These are phyloP conservation scores for Molossus molossus DNA, from an alignment of 2,797 vertebrate genomes.

Conservation along the genomic window DNA sequence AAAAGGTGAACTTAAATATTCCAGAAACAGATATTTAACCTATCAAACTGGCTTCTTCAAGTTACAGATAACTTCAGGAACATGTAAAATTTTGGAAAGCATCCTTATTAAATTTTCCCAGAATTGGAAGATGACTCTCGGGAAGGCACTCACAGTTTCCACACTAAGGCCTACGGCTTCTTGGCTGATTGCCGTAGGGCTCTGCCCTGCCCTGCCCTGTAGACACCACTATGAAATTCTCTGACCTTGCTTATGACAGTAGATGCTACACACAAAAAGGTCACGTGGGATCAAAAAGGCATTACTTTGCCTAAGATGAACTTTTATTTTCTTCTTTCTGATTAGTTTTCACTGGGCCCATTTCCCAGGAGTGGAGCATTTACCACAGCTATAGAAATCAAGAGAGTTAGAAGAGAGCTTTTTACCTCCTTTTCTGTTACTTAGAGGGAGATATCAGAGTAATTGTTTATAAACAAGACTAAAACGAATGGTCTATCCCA, in stretches of 20 bases:
- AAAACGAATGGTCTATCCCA: neutral
- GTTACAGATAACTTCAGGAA: neutral
- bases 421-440: neutral
- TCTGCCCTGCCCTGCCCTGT: fast-evolving
- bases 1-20: neutral
- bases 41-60: neutral
- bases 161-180: neutral
- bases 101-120: neutral
- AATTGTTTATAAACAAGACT: neutral
- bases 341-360: neutral
- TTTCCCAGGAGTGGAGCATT: neutral
- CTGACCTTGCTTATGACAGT: neutral
- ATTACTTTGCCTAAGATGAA: neutral
- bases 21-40: neutral
- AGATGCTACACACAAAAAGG: neutral
- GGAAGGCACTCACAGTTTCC: neutral
- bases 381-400: neutral
- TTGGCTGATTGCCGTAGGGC: neutral
- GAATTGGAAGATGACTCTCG: neutral
- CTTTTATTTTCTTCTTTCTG: neutral
- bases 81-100: neutral
- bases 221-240: neutral
- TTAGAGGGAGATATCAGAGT: constrained; percentile 30
- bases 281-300: neutral
- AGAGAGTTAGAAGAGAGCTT: neutral